Conservation (phyloP, 2,113 vertebrate species). For the Crocuta crocuta region DNA sequence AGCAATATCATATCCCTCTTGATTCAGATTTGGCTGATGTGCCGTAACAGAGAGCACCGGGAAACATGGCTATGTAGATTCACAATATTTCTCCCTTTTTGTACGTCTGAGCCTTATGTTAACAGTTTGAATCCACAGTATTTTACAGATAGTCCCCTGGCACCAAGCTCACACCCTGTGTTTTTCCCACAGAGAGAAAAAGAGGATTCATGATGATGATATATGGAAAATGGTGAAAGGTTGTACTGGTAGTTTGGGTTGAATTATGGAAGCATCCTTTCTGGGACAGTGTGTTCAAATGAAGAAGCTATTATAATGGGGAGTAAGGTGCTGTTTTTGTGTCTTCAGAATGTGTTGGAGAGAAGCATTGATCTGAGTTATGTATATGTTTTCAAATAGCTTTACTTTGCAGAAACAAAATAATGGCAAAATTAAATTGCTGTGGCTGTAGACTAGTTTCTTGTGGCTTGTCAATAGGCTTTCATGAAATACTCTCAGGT, state of each 20-base stretch:
- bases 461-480: neutral
- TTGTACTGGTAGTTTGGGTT: neutral
- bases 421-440: slow-evolving; percentile 17
- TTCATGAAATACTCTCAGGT: neutral
- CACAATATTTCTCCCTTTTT: slow-evolving; percentile 15
- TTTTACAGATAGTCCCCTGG: slow-evolving; percentile 47
- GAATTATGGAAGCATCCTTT: slow-evolving; percentile 52
- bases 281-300: neutral
- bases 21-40: slow-evolving; percentile 60
- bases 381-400: slow-evolving; percentile 14
- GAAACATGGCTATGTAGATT: neutral
- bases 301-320: neutral
- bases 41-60: neutral
- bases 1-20: slow-evolving; percentile 31
- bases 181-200: slow-evolving; percentile 44
- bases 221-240: slow-evolving; percentile 27
- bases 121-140: slow-evolving; percentile 43
- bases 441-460: neutral
- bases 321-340: neutral
- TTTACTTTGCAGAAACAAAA: slow-evolving; percentile 48
- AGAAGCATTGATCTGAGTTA: slow-evolving; percentile 47
- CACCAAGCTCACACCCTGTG: neutral
- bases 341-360: slow-evolving; percentile 13
- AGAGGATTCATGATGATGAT: neutral
- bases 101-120: slow-evolving; percentile 20